Percentiles rank a stretch among this genome's conserved stretches.
Conservation (phyloP, 2,797 vertebrate species). For the Pangasius mekongensis region DNA sequence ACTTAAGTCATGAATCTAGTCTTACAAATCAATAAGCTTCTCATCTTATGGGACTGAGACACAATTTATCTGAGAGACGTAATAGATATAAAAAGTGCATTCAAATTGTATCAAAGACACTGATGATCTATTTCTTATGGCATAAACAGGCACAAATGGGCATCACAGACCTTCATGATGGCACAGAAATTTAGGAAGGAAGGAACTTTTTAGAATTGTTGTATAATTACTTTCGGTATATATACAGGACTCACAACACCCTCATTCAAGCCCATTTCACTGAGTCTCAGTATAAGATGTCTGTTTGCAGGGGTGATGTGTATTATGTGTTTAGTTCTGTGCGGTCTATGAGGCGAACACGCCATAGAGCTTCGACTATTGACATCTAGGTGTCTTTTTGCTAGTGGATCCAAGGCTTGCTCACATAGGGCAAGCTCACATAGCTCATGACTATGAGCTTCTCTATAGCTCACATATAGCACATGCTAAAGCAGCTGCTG, state of each 20-base stretch:
- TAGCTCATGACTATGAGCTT: constrained; percentile 14
- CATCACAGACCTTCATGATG: constrained; percentile 48
- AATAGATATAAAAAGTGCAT: constrained; percentile 50
- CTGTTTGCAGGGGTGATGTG: constrained; percentile 41
- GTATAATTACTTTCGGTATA: constrained; percentile 39
- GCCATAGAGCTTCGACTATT: constrained; percentile 15
- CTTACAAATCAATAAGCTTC: constrained; percentile 47
- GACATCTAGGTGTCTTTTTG: constrained; percentile 47
- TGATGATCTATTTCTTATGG: constrained; percentile 61
- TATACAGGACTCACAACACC: neutral
- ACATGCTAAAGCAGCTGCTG: constrained; percentile 13
- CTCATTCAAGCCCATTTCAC: neutral
- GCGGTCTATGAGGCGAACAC: constrained; percentile 25
- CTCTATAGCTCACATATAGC: neutral
- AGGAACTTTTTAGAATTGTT: constrained; percentile 49
- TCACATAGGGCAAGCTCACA: neutral
- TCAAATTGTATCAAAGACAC: constrained; percentile 59
- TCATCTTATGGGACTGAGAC: constrained; percentile 44
- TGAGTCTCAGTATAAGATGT: constrained; percentile 18
- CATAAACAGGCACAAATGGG: constrained; percentile 58
- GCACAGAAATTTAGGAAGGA: constrained; percentile 54
- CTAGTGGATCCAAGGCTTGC: constrained; percentile 18
- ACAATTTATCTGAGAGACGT: constrained; percentile 45
- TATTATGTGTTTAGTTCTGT: constrained; percentile 41
- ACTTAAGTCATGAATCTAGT: constrained; percentile 57